Conservation (phyloP, 2,797 vertebrate genomes). For the Clarias laeviceps region DNA sequence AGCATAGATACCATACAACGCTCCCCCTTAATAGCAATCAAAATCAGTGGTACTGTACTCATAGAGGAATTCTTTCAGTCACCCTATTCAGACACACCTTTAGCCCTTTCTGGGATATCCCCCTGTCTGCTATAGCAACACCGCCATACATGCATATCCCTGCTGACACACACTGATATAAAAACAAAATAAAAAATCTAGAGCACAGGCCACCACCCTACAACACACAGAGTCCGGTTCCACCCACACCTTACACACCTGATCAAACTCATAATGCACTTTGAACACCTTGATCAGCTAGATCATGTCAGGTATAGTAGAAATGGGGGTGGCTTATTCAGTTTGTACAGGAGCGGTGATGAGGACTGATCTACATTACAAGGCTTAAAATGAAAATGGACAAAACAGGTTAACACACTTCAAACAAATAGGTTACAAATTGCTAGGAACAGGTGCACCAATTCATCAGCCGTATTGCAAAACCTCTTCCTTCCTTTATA, state of each 20-base stretch:
- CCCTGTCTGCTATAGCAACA: background rate
- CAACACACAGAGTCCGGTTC: background rate
- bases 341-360: background rate
- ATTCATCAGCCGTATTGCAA: background rate
- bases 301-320: constrained; percentile 4
- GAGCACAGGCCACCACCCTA: constrained; percentile 9
- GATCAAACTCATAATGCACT: background rate
- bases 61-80: background rate
- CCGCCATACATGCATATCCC: background rate
- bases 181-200: background rate
- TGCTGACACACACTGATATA: background rate
- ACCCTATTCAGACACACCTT: background rate
- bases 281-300: background rate
- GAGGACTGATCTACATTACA: background rate
- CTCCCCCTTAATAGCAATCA: background rate
- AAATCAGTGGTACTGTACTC: background rate
- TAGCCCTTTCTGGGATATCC: background rate
- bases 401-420: background rate
- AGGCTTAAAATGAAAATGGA: background rate
- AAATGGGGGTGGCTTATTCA: background rate
- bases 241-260: constrained; percentile 11
- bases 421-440: background rate
- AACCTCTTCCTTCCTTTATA: too few species aligned
- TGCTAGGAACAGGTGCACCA: background rate
- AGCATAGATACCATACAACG: background rate